A percentile compares a stretch with the other conserved stretches of the same genome.
Evolutionary conservation across 2,888 invertebrate species (phyloP).

Genomic region (Aspidapion aeneum): DNA sequence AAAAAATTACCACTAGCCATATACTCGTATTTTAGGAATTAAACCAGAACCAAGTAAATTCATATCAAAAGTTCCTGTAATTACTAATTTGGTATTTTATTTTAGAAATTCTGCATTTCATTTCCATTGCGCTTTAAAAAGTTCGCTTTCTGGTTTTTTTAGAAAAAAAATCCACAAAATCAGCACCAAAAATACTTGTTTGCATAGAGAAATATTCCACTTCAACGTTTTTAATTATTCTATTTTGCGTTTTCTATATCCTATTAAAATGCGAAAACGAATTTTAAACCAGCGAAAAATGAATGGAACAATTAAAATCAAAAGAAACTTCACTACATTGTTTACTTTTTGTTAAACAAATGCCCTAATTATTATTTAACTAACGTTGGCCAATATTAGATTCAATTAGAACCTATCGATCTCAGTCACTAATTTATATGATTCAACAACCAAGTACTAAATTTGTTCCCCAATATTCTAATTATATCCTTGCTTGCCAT

Average conservation of each 20-base stretch:
- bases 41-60: no score
- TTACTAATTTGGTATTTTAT: background rate
- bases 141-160: background rate
- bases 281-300: background rate
- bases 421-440: no score
- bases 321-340: no score
- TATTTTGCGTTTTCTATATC: slow-evolving; percentile 5
- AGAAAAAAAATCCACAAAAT: background rate
- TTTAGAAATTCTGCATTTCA: background rate
- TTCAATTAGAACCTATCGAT: no score
- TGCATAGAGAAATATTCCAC: slow-evolving; percentile 2
- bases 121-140: background rate
- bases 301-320: background rate
- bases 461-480: no score
- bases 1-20: background rate
- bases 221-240: slow-evolving; percentile 5
- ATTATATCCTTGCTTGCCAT: no score
- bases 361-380: no score
- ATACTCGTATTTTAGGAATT: background rate
- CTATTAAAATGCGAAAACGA: slow-evolving; percentile 5
- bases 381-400: no score
- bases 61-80: no score
- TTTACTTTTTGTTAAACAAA: no score
- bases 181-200: background rate
- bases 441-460: no score